phyloP scores from a whole-genome alignment of 2,113 vertebrate species.

The Macrotus californicus region DNA sequence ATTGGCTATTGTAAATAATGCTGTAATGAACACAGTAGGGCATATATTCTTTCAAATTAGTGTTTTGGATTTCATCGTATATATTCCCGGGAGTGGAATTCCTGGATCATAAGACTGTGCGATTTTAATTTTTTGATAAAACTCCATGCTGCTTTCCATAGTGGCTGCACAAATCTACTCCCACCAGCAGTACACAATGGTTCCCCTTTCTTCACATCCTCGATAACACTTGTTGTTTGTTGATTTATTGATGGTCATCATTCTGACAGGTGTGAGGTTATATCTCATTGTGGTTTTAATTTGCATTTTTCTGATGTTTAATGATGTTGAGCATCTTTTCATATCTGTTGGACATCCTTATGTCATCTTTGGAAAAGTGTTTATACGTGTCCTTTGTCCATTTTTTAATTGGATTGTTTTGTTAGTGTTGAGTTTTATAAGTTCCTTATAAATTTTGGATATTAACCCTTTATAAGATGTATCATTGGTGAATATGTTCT shows the following conservation, averaged over 20 bases:
- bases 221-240: background rate
- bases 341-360: background rate
- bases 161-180: background rate
- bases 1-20: background rate
- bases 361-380: background rate
- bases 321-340: background rate
- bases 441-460: background rate
- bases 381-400: background rate
- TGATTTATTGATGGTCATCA: background rate
- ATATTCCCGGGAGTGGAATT: background rate
- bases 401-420: background rate
- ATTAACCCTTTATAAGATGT: background rate
- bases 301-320: background rate
- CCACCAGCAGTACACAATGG: too few relatives aligned
- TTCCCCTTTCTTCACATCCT: background rate
- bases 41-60: background rate
- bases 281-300: background rate
- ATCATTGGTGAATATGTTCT: background rate
- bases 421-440: background rate
- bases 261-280: background rate
- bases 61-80: background rate
- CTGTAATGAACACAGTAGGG: background rate
- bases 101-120: background rate
- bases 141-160: background rate
- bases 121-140: background rate